phyloP scores from a whole-genome alignment of 2,113 vertebrate genomes.

The Ictalurus punctatus region DNA sequence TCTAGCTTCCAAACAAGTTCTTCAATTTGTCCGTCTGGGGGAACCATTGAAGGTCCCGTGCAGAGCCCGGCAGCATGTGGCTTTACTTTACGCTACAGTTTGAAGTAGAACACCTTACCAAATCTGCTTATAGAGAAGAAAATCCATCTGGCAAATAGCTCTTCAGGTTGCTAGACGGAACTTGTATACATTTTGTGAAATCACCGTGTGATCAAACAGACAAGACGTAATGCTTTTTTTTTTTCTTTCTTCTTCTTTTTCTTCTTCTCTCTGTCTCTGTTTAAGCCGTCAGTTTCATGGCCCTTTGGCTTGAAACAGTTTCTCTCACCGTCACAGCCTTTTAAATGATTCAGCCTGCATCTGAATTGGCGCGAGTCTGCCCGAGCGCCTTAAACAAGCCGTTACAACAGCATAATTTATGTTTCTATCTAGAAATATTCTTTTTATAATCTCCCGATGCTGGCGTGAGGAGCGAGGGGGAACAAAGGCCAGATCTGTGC shows the following conservation, averaged over 20 bases:
- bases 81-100: not conserved
- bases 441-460: conserved; percentile 61
- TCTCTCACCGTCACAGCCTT: not conserved
- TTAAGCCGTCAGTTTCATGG: conserved; percentile 12
- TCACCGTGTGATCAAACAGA: not conserved
- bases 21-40: not conserved
- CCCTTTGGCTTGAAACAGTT: not conserved
- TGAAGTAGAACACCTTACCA: not conserved
- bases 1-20: not conserved
- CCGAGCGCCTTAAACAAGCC: conserved; percentile 47
- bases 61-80: not conserved
- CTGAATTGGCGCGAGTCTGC: conserved; percentile 16
- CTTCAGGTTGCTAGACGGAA: not conserved
- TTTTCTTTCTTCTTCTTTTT: too few relatives aligned
- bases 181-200: not conserved
- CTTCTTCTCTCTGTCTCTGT: too few relatives aligned
- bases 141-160: not conserved
- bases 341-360: not conserved
- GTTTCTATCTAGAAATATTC: conserved; percentile 47
- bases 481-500: conserved; percentile 77
- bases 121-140: not conserved
- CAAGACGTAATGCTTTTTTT: not conserved
- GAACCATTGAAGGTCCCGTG: not conserved
- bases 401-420: conserved; percentile 60
- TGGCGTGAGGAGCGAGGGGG: conserved; percentile 65